phyloP scores from a whole-genome alignment of 92 coral and sea anemone species.

The Palythoa grandiflora region DNA sequence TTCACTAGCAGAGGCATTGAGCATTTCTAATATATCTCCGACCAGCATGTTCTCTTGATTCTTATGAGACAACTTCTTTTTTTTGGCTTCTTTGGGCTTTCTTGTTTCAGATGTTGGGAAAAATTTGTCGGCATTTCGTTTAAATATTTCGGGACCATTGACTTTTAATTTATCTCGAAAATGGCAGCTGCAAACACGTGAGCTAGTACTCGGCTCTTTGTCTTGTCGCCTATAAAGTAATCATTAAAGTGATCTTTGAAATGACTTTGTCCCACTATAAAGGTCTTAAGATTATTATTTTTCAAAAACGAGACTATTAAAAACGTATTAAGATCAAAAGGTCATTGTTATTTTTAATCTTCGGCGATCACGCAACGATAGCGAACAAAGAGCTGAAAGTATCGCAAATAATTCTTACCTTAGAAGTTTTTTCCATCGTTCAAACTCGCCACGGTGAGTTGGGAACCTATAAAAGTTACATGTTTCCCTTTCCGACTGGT shows the following conservation, averaged over 20 bases:
- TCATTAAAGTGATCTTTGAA: not conserved
- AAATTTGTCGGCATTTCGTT: not conserved
- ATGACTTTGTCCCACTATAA: not conserved
- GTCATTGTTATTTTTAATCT: slow-evolving; percentile 1
- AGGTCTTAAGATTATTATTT: not conserved
- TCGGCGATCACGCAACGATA: not conserved
- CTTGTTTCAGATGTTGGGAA: not conserved
- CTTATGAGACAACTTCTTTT: not conserved
- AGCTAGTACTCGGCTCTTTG: slow-evolving; percentile 1
- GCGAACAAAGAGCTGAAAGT: not conserved
- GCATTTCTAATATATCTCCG: not conserved
- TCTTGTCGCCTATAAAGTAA: not conserved
- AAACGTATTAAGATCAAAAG: not conserved
- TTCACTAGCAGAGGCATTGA: not conserved
- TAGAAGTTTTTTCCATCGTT: slow-evolving; percentile 39
- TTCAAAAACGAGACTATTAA: not conserved
- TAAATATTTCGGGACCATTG: not conserved
- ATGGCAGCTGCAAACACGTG: not conserved
- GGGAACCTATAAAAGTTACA: slow-evolving; percentile 35
- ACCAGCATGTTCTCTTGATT: slow-evolving; percentile 3
- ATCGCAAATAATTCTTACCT: slow-evolving; percentile 25
- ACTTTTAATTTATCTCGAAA: not conserved
- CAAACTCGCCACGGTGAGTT: slow-evolving; percentile 16
- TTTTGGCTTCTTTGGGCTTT: not conserved
- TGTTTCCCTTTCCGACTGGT: slow-evolving; percentile 38